Conservation (phyloP, 2,113 vertebrate species). For the Murina feae region DNA sequence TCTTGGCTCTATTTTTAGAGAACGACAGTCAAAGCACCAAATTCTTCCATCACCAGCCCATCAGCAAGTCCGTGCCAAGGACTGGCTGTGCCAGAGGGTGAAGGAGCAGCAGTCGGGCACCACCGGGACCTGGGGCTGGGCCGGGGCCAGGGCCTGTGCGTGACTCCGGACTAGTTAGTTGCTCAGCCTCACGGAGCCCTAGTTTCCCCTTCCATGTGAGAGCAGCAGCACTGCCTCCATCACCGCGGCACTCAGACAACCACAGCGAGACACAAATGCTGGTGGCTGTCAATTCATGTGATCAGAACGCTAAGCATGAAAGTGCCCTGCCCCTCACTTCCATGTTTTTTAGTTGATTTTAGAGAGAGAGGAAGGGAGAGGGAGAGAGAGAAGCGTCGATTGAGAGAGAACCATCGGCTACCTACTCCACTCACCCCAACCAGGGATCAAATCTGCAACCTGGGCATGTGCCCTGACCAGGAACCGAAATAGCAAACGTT, state of each 20-base stretch:
- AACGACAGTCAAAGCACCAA: neutral
- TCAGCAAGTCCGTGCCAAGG: neutral
- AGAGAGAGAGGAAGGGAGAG: too few species aligned
- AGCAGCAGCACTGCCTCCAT: rapidly evolving
- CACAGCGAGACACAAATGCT: too few species aligned
- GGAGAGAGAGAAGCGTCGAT: neutral
- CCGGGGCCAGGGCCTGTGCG: neutral
- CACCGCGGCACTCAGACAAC: neutral
- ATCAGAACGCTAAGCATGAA: neutral
- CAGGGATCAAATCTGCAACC: neutral
- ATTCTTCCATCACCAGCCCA: neutral
- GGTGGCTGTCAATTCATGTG: neutral
- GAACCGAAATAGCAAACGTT: neutral
- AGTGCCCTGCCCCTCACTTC: neutral
- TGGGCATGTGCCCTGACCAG: neutral
- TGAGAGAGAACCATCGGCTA: neutral
- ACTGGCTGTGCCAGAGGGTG: rapidly evolving
- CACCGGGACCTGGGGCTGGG: neutral
- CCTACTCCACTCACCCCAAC: neutral
- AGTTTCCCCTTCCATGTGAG: rapidly evolving
- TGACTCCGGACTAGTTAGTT: too few species aligned
- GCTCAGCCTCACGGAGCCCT: neutral
- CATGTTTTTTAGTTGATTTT: neutral
- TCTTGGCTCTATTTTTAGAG: neutral
- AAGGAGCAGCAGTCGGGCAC: rapidly evolving